These are phyloP conservation scores for Semaprochilodus insignis DNA, from an alignment of 2,797 vertebrate species.

Conservation along the genomic window DNA sequence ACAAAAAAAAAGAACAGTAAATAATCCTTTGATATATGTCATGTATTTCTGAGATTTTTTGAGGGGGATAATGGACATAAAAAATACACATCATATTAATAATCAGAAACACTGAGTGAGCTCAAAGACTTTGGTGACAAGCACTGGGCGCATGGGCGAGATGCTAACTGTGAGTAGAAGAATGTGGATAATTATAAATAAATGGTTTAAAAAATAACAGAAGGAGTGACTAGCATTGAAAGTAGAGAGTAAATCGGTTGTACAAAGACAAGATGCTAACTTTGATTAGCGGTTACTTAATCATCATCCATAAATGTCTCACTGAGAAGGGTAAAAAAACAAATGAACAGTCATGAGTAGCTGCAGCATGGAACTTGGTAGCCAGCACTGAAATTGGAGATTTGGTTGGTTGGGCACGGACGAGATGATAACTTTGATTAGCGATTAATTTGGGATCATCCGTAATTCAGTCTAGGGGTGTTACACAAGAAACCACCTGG, in stretches of 20 bases:
- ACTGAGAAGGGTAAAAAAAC: not conserved
- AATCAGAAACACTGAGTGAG: too few species aligned
- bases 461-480: conserved; percentile 2
- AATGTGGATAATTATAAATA: not conserved
- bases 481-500: conserved; percentile 14
- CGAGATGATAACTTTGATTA: not conserved
- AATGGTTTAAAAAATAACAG: not conserved
- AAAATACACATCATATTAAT: too few species aligned
- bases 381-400: not conserved
- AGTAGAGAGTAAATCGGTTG: not conserved
- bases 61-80: too few species aligned
- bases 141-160: too few species aligned
- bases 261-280: too few species aligned
- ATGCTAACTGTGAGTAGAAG: too few species aligned
- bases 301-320: not conserved
- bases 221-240: not conserved
- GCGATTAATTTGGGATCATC: conserved; percentile 10
- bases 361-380: not conserved
- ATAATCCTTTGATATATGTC: too few species aligned
- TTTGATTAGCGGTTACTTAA: not conserved
- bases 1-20: too few species aligned
- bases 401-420: not conserved
- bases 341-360: not conserved
- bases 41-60: too few species aligned
- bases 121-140: too few species aligned